phyloP scores from a whole-genome alignment of 2,113 vertebrate genomes.

The Sprattus sprattus region DNA sequence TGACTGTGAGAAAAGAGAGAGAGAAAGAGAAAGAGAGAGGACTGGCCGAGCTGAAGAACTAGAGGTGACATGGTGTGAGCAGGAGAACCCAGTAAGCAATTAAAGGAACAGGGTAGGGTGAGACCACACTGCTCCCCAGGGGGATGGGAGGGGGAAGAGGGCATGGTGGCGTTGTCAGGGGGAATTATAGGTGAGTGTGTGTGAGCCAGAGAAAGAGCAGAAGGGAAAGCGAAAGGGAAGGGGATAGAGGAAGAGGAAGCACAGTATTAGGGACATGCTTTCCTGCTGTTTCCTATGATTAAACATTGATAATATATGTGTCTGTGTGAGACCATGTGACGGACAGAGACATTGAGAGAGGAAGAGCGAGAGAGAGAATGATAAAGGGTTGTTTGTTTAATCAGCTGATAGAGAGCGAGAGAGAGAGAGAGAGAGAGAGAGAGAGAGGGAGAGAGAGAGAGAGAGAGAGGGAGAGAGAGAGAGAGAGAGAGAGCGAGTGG shows the following conservation, averaged over 20 bases:
- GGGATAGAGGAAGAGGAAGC: background rate
- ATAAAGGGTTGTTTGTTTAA: too few relatives aligned
- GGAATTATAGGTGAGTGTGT: background rate
- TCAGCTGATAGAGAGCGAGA: background rate
- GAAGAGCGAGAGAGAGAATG: background rate
- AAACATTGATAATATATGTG: too few relatives aligned
- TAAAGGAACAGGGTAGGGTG: slow-evolving; percentile 1
- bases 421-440: slow-evolving; percentile 17
- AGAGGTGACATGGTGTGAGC: background rate
- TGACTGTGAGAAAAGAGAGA: background rate
- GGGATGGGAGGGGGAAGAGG: background rate
- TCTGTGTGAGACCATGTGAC: too few relatives aligned
- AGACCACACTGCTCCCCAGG: background rate
- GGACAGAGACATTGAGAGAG: background rate
- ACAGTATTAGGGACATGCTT: too few relatives aligned
- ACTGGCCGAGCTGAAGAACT: background rate
- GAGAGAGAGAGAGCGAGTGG: background rate
- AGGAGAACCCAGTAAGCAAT: background rate
- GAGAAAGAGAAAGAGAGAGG: background rate
- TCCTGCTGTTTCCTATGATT: too few relatives aligned
- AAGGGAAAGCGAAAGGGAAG: background rate
- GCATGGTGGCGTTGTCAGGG: background rate
- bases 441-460: background rate
- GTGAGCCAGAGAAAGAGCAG: background rate
- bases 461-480: slow-evolving; percentile 13